Conservation (phyloP, 2,888 invertebrate genomes). For the Gisinianus flammeolus region DNA sequence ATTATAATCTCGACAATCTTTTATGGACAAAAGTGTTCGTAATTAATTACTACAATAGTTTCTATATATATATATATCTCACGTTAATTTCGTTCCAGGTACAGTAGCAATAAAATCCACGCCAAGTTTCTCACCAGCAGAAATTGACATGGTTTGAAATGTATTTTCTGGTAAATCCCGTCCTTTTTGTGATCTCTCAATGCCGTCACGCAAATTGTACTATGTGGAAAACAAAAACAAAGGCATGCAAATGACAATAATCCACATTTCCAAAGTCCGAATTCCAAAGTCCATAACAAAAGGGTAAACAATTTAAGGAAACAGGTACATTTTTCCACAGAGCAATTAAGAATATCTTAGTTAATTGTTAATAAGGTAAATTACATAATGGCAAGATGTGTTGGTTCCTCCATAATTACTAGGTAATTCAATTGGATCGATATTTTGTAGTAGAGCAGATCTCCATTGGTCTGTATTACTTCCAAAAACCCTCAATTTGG, state of each 20-base stretch:
- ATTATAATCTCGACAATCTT: too few relatives aligned
- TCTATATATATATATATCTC: too few relatives aligned
- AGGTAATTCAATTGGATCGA: conserved; percentile 43
- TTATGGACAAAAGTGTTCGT: too few relatives aligned
- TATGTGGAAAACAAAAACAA: neutral
- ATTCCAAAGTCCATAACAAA: too few relatives aligned
- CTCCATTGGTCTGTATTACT: conserved; percentile 38
- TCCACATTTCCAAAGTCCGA: too few relatives aligned
- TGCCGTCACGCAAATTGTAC: conserved; percentile 20
- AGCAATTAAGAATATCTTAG: neutral
- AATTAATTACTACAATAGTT: too few relatives aligned
- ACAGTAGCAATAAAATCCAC: conserved; percentile 40
- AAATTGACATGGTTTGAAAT: conserved; percentile 42
- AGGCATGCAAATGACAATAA: too few relatives aligned
- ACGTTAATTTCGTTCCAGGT: conserved; percentile 13
- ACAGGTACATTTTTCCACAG: neutral
- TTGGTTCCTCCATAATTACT: conserved; percentile 45
- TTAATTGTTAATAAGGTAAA: too few relatives aligned
- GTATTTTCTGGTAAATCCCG: neutral
- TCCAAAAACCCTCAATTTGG: conserved; percentile 39
- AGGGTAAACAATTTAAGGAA: neutral
- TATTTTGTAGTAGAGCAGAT: conserved; percentile 31
- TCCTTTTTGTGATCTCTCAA: neutral
- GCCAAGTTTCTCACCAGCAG: conserved; percentile 43
- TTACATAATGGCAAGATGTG: conserved; percentile 18